A percentile compares a stretch with the other conserved stretches of the same genome.
Evolutionary conservation across 2,113 vertebrate genomes (phyloP).

Genomic region (Epinephelus moara): DNA sequence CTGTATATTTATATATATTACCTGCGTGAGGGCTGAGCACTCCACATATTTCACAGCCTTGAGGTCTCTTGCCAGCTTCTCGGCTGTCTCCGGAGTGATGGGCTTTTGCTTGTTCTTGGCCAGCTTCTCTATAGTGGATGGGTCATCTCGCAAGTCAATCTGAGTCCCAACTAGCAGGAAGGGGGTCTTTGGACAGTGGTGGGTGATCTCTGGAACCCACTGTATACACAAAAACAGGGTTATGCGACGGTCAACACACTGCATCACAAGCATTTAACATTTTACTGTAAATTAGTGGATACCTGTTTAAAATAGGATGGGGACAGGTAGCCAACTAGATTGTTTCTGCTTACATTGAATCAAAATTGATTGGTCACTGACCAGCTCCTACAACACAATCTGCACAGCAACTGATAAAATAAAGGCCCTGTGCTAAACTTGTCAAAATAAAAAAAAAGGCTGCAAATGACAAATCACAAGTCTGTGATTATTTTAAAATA

Average conservation of each 20-base stretch:
- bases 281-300: background rate
- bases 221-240: constrained; percentile 63
- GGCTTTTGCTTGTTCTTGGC: constrained; percentile 99
- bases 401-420: background rate
- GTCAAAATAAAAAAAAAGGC: background rate
- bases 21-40: constrained; percentile 99
- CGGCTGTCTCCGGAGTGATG: constrained; percentile 97
- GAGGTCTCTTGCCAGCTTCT: constrained; percentile 96
- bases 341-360: background rate
- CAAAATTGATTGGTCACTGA: background rate
- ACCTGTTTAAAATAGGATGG: background rate
- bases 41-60: constrained; percentile 99
- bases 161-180: constrained; percentile 99
- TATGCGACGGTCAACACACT: background rate
- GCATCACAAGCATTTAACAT: background rate
- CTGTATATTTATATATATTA: constrained; percentile 67
- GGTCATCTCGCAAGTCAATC: constrained; percentile 98
- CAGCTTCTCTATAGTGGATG: constrained; percentile 99
- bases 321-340: background rate
- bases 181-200: constrained; percentile 95
- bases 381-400: background rate
- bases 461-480: background rate
- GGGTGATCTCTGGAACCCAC: constrained; percentile 95
- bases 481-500: background rate
- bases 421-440: too few relatives aligned